These are phyloP conservation scores for Drosophila kanapiae DNA, from an alignment of 1,140 invertebrate species.

Conservation along the genomic window DNA sequence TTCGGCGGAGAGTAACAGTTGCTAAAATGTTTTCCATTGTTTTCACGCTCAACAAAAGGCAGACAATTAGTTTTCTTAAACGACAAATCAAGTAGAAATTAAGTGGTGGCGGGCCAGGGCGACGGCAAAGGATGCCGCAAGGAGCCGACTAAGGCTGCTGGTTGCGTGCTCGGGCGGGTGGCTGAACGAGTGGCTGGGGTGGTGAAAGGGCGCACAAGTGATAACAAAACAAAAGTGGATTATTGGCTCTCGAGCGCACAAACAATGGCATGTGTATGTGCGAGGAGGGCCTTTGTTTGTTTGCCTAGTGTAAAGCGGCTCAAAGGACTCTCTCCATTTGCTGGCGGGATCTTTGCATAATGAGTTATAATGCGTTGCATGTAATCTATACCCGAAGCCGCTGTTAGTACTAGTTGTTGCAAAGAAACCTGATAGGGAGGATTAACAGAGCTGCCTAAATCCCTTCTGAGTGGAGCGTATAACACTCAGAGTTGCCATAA, in stretches of 20 bases:
- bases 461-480: constrained; percentile 14
- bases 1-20: constrained; percentile 78
- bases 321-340: constrained; percentile 18
- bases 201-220: constrained; percentile 49
- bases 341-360: constrained; percentile 26
- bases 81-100: constrained; percentile 85
- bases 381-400: constrained; percentile 11
- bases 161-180: constrained; percentile 3
- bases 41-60: constrained; percentile 83
- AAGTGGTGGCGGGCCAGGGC: constrained; percentile 71
- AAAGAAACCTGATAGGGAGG: background rate
- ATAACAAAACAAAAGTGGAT: constrained; percentile 84
- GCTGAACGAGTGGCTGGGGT: too few species aligned
- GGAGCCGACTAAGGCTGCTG: constrained; percentile 34
- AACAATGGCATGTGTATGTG: constrained; percentile 55
- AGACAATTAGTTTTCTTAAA: constrained; percentile 85
- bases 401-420: constrained; percentile 20
- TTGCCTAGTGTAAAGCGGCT: constrained; percentile 48
- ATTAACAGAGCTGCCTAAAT: constrained; percentile 7
- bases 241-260: constrained; percentile 78
- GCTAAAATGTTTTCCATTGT: constrained; percentile 84
- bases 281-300: constrained; percentile 36
- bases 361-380: constrained; percentile 19
- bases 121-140: constrained; percentile 40
- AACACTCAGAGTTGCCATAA: constrained; percentile 51